Evolutionary conservation across 2,888 invertebrate genomes (phyloP).

Genomic region (Nomada flava): DNA sequence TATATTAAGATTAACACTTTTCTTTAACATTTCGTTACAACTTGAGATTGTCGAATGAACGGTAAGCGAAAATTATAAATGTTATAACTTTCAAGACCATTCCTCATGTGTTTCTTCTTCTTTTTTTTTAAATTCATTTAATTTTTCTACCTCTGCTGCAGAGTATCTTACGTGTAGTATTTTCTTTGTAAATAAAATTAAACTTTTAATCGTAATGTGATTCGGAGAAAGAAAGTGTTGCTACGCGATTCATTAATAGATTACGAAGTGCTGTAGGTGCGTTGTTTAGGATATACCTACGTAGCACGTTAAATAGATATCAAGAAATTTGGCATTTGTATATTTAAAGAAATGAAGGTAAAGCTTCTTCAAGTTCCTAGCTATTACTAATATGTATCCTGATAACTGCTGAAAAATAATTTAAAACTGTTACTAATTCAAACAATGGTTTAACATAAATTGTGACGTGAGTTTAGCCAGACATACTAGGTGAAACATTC

Average conservation of each 20-base stretch:
- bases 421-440: slow-evolving; percentile 64
- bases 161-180: slow-evolving; percentile 51
- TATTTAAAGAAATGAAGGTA: slow-evolving; percentile 67
- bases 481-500: slow-evolving; percentile 46
- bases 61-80: slow-evolving; percentile 33
- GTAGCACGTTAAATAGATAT: slow-evolving; percentile 56
- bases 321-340: slow-evolving; percentile 65
- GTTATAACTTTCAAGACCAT: slow-evolving; percentile 54
- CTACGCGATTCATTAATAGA: slow-evolving; percentile 39
- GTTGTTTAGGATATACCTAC: slow-evolving; percentile 53
- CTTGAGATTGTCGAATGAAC: slow-evolving; percentile 7
- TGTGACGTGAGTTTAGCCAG: slow-evolving; percentile 46
- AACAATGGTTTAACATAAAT: slow-evolving; percentile 63
- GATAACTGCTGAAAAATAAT: slow-evolving; percentile 68
- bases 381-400: slow-evolving; percentile 73
- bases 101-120: slow-evolving; percentile 49
- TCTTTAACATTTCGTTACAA: slow-evolving; percentile 44
- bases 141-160: slow-evolving; percentile 65
- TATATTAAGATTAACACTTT: slow-evolving; percentile 49
- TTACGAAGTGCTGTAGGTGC: slow-evolving; percentile 43
- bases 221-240: slow-evolving; percentile 67
- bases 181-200: slow-evolving; percentile 58
- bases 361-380: slow-evolving; percentile 81
- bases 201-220: slow-evolving; percentile 56
- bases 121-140: slow-evolving; percentile 25